phyloP scores from a whole-genome alignment of 2,888 invertebrate genomes.

The Ophion slaviceki region DNA sequence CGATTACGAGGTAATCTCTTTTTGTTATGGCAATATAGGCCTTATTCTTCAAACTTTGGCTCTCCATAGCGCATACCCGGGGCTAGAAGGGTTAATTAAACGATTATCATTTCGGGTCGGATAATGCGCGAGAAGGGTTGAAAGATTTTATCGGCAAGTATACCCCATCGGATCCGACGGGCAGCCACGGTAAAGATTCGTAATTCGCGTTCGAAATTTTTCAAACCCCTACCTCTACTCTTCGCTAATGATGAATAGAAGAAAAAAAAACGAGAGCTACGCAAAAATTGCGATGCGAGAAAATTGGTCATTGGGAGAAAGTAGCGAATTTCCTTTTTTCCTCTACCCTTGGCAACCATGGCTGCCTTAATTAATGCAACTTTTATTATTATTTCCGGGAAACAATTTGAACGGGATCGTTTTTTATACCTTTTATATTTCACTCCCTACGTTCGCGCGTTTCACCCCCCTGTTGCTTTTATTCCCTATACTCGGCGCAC shows the following conservation, averaged over 20 bases:
- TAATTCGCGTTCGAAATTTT: conserved; percentile 11
- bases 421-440: conserved; percentile 58
- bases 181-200: conserved; percentile 4
- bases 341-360: conserved; percentile 70
- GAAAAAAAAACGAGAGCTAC: not conserved
- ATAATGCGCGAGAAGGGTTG: conserved; percentile 62
- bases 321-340: conserved; percentile 67
- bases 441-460: conserved; percentile 37
- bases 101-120: conserved; percentile 71
- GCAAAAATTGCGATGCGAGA: conserved; percentile 40
- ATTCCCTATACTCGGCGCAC: conserved; percentile 25
- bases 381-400: conserved; percentile 80
- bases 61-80: conserved; percentile 30
- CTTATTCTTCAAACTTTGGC: conserved; percentile 60
- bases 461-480: conserved; percentile 28
- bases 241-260: conserved; percentile 5
- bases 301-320: conserved; percentile 55
- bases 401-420: conserved; percentile 72
- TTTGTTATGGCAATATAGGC: conserved; percentile 61
- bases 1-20: conserved; percentile 62
- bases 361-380: conserved; percentile 80
- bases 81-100: conserved; percentile 71
- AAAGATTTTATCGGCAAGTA: conserved; percentile 68
- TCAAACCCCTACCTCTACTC: not conserved
- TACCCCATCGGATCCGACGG: conserved; percentile 45